These are phyloP conservation scores for Orthonyx spaldingii DNA, from an alignment of 2,113 vertebrate species.

Conservation along the genomic window DNA sequence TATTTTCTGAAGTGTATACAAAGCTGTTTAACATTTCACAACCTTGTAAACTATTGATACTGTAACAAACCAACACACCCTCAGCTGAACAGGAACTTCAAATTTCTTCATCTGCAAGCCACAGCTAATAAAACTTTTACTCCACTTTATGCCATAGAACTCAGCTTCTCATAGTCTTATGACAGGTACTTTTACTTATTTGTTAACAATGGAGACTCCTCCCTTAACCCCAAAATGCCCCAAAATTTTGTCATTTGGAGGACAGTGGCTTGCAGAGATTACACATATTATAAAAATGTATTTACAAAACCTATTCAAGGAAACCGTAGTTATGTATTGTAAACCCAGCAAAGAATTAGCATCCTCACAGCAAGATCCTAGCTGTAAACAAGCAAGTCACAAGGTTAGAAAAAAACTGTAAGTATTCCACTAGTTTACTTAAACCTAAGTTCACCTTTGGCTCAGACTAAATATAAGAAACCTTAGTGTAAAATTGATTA, in stretches of 20 bases:
- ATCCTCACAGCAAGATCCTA: neutral
- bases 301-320: neutral
- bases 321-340: neutral
- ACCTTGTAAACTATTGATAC: neutral
- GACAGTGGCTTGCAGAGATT: neutral
- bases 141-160: neutral
- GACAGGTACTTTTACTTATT: neutral
- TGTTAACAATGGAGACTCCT: neutral
- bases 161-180: neutral
- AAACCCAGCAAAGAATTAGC: neutral
- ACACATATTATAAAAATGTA: neutral
- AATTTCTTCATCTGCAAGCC: neutral
- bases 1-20: neutral
- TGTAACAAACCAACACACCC: neutral
- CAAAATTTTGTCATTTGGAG: neutral
- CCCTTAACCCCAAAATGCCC: neutral
- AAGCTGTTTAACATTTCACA: neutral
- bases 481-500: neutral
- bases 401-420: neutral
- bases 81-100: neutral
- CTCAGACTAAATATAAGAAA: neutral
- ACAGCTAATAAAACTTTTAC: neutral
- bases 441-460: neutral
- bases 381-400: neutral
- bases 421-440: neutral